These are phyloP conservation scores for Scopus umbretta DNA, from an alignment of 2,113 vertebrate genomes.

Conservation along the genomic window DNA sequence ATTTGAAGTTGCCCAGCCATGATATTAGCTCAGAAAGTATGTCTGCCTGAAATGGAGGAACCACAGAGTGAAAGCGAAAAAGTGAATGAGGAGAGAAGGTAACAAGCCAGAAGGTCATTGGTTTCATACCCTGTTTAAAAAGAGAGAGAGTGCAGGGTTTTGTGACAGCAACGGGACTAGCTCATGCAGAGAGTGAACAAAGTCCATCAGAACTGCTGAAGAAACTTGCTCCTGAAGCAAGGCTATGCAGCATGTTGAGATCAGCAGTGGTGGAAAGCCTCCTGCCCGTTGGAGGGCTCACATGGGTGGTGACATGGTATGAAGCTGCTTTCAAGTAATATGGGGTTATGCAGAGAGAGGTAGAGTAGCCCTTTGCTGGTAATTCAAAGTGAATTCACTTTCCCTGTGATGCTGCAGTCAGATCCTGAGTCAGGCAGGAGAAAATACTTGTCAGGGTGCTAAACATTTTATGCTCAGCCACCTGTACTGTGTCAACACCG, in stretches of 20 bases:
- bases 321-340: accelerated
- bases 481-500: background rate
- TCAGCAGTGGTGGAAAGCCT: background rate
- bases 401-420: background rate
- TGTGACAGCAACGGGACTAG: background rate
- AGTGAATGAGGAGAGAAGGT: background rate
- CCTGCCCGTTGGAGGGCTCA: background rate
- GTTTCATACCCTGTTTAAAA: background rate
- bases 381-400: background rate
- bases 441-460: background rate
- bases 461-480: background rate
- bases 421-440: background rate
- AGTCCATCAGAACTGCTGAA: background rate
- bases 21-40: background rate
- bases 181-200: background rate
- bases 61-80: background rate
- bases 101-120: background rate
- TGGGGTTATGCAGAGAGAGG: accelerated
- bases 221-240: background rate
- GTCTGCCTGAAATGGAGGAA: background rate
- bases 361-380: background rate
- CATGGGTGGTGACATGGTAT: accelerated
- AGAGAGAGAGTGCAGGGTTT: background rate
- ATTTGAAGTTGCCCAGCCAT: background rate
- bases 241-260: background rate